These are phyloP conservation scores for Danaus chrysippus DNA, from an alignment of 2,888 invertebrate genomes.

Conservation along the genomic window DNA sequence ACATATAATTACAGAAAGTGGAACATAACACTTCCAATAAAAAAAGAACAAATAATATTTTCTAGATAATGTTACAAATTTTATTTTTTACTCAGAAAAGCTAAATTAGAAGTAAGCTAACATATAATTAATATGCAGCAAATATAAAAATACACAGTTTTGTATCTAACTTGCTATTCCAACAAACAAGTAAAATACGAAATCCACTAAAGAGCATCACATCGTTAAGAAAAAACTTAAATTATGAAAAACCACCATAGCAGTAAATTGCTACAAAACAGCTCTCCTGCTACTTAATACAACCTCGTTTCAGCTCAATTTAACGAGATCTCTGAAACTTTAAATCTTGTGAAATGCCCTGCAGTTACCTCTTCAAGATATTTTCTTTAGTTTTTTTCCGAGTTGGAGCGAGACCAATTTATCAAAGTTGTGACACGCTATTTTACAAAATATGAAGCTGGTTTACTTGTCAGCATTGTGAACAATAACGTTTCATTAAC, in stretches of 20 bases:
- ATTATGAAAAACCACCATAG: neutral
- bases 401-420: slow-evolving; percentile 7
- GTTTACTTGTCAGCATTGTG: neutral
- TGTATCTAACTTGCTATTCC: no score
- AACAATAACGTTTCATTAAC: neutral
- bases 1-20: no score
- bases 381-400: slow-evolving; percentile 4
- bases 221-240: no score
- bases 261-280: neutral
- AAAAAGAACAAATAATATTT: no score
- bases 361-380: slow-evolving; percentile 3
- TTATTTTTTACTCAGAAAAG: no score
- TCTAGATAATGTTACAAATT: no score
- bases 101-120: no score
- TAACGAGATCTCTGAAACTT: neutral
- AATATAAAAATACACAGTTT: no score
- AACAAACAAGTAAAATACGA: no score
- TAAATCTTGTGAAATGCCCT: slow-evolving; percentile 5
- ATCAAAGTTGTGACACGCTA: neutral
- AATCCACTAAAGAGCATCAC: no score
- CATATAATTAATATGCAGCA: no score
- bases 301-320: neutral
- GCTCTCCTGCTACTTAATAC: neutral
- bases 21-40: no score
- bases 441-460: neutral